Evolutionary conservation across 1,140 invertebrate genomes (phyloP).

Genomic region (Ephestia elutella): DNA sequence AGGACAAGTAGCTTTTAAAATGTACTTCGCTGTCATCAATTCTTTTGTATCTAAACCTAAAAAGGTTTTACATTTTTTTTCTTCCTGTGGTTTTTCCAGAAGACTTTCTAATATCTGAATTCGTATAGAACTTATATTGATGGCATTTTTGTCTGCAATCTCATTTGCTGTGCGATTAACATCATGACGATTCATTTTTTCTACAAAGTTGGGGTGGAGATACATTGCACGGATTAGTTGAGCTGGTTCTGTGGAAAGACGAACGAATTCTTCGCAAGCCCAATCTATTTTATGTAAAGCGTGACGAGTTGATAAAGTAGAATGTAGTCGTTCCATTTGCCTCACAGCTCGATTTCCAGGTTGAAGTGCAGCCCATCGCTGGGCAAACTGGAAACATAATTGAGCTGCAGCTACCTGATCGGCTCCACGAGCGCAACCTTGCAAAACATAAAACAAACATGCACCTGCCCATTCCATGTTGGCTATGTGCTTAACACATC

Average conservation of each 20-base stretch:
- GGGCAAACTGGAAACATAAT: slow-evolving; percentile 76
- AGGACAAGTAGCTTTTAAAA: slow-evolving; percentile 67
- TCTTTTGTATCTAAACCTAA: slow-evolving; percentile 49
- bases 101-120: slow-evolving; percentile 70
- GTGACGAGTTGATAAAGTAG: slow-evolving; percentile 74
- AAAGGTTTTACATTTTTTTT: slow-evolving; percentile 33
- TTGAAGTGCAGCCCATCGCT: slow-evolving; percentile 67
- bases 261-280: slow-evolving; percentile 73
- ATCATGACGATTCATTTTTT: slow-evolving; percentile 68
- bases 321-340: slow-evolving; percentile 74
- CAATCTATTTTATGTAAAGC: slow-evolving; percentile 74
- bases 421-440: slow-evolving; percentile 70
- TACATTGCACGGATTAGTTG: slow-evolving; percentile 75
- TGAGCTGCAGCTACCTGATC: slow-evolving; percentile 77
- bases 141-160: slow-evolving; percentile 71
- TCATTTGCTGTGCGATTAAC: slow-evolving; percentile 74
- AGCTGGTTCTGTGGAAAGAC: slow-evolving; percentile 70
- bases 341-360: slow-evolving; percentile 62
- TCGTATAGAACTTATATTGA: slow-evolving; percentile 65
- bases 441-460: slow-evolving; percentile 69
- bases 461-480: slow-evolving; percentile 74
- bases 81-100: slow-evolving; percentile 41
- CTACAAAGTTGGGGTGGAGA: slow-evolving; percentile 70
- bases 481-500: slow-evolving; percentile 65
- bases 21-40: slow-evolving; percentile 68